Evolutionary conservation across 2,113 vertebrate species (phyloP).

Genomic region (Centrocercus urophasianus): DNA sequence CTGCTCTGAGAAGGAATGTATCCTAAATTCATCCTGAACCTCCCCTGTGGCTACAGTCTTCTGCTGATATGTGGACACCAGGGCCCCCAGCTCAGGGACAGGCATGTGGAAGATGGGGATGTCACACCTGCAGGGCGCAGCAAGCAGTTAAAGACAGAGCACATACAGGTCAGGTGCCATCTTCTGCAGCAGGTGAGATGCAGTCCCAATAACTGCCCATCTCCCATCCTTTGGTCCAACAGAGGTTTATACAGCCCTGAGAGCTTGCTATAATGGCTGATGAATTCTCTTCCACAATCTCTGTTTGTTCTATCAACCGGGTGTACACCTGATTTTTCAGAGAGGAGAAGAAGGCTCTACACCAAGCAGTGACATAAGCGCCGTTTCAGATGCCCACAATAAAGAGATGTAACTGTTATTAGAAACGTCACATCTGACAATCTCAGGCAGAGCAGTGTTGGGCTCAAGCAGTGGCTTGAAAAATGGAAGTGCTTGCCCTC

Average conservation of each 20-base stretch:
- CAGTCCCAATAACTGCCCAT: neutral
- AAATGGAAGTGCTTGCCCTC: neutral
- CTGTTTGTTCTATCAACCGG: too few relatives aligned
- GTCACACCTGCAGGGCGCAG: neutral
- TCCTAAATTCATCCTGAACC: too few relatives aligned
- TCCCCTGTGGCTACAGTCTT: neutral
- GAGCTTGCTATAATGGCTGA: neutral
- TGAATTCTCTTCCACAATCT: neutral
- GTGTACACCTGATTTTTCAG: too few relatives aligned
- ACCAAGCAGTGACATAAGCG: neutral
- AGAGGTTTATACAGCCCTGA: neutral
- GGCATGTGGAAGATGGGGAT: neutral
- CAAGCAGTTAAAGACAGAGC: neutral
- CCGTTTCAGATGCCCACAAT: accelerated
- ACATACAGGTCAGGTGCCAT: neutral
- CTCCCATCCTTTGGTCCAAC: neutral
- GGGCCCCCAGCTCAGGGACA: neutral
- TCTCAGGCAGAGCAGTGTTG: accelerated
- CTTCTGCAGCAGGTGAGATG: neutral
- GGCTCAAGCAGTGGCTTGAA: neutral
- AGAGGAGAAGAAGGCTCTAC: neutral
- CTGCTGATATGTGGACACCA: neutral
- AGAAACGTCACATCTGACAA: neutral
- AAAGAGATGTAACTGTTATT: neutral
- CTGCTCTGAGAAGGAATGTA: too few relatives aligned